A percentile compares a stretch with the other conserved stretches of the same genome.
Evolutionary conservation across 2,888 invertebrate genomes (phyloP).

Genomic region (Drosophila nr. fundita): DNA sequence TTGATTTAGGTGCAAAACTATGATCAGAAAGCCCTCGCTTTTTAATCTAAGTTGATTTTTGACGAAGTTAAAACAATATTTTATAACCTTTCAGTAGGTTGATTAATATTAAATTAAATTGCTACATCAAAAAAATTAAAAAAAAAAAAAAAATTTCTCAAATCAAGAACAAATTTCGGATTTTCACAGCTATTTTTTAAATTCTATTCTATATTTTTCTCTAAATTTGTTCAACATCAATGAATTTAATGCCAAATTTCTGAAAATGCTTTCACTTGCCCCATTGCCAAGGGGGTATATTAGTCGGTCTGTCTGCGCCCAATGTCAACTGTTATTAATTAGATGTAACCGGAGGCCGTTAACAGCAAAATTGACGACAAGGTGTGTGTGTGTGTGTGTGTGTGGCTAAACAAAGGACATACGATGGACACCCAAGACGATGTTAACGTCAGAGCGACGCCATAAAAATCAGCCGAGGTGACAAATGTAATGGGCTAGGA

Average conservation of each 20-base stretch:
- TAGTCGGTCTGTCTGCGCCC: not conserved
- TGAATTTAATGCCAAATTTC: not conserved
- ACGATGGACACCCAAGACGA: slow-evolving; percentile 58
- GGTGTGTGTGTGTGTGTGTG: not conserved
- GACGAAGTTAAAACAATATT: too few species aligned
- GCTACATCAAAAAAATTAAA: too few species aligned
- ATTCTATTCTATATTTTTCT: too few species aligned
- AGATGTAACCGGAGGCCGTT: slow-evolving; percentile 47
- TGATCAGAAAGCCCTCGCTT: too few species aligned
- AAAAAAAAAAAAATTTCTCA: too few species aligned
- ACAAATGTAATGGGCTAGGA: slow-evolving; percentile 62
- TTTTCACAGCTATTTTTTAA: not conserved
- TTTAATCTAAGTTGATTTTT: too few species aligned
- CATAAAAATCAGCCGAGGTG: slow-evolving; percentile 74
- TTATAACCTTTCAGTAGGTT: too few species aligned
- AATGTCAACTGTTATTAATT: slow-evolving; percentile 46
- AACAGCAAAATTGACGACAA: slow-evolving; percentile 24
- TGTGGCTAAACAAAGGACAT: slow-evolving; percentile 38
- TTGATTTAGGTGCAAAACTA: too few species aligned
- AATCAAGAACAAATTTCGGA: not conserved
- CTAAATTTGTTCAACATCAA: not conserved
- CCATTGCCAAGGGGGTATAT: not conserved
- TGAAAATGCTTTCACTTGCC: not conserved
- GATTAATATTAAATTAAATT: too few species aligned
- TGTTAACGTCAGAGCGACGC: slow-evolving; percentile 39